Base-by-base conservation (phyloP, 1,140 invertebrate genomes). In the Ceratitis capitata region DNA sequence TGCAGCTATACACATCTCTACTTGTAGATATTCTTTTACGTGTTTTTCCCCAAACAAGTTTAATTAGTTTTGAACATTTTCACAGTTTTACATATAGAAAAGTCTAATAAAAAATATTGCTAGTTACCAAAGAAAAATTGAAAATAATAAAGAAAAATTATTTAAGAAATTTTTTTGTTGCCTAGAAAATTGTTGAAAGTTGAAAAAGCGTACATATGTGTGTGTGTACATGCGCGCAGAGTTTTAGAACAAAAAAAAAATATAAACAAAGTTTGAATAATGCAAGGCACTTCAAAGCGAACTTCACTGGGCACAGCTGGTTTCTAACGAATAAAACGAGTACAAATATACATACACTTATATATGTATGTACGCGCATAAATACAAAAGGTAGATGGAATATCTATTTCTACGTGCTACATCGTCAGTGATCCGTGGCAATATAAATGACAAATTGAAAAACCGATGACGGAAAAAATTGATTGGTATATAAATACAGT, bases 371-470 rank as follows among this genome's bases (percentile, higher is more conserved):
- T 32, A 14, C 10, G 32, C 5, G 2, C 39, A 19, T 5, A 19
- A 19, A 56, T n/a, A 19, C 53, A 56, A 6, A 39, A 39, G 35
- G 16, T 23, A 35, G 14, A 78, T 78, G 23, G 35, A n/a, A 45
- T 45, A 45, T 78, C n/a, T 12, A 45, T 78, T n/a, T 26, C 69
- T 47, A 78, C n/a, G 69, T 78, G 35, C 69, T n/a, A 45, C 39
- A 10, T 45, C 69, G 69, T 78, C 69, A 35, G 39, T 45, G 69
- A 78, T 78, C 69, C 26, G 35, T 78, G 69, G 69, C 39, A 39
- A 78, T 7, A 47, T 78, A 78, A 78, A 78, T 26, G 69, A 78
- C 69, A 78, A 78, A 78, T 78, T 78, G 69, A 45, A 78, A 45
- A 78, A 47, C 16, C 69, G 32, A 78, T 78, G 69, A 78, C n/a